These are phyloP conservation scores for Sesamia nonagrioides DNA, from an alignment of 1,140 invertebrate species.

Conservation along the genomic window DNA sequence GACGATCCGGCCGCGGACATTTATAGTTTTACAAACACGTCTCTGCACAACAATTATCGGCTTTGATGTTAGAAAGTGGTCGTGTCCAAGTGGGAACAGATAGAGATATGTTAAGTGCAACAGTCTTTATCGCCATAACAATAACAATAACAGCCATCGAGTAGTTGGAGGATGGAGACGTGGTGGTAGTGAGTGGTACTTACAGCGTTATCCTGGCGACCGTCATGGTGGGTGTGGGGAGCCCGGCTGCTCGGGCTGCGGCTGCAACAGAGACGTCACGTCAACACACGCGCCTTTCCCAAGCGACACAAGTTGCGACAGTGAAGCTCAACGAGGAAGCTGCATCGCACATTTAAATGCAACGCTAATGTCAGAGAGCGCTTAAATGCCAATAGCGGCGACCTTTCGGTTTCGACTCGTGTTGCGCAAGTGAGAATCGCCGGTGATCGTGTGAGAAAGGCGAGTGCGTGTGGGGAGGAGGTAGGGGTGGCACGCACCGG, in stretches of 20 bases:
- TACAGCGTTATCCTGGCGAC: constrained; percentile 76
- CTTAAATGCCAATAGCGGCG: constrained; percentile 85
- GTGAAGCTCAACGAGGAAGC: constrained; percentile 84
- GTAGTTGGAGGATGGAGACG: not conserved
- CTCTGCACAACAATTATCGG: constrained; percentile 60
- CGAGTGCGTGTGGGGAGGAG: constrained; percentile 68
- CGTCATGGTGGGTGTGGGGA: constrained; percentile 64
- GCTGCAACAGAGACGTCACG: constrained; percentile 83
- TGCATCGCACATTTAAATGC: constrained; percentile 85
- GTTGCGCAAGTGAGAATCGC: constrained; percentile 84
- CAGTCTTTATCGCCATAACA: constrained; percentile 34
- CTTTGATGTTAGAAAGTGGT: constrained; percentile 72
- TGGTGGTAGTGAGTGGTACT: constrained; percentile 60
- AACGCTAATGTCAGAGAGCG: constrained; percentile 86
- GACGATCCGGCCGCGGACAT: constrained; percentile 13
- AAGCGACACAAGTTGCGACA: constrained; percentile 83
- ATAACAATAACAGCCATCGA: constrained; percentile 12
- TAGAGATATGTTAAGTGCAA: constrained; percentile 22
- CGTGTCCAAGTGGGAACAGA: constrained; percentile 55
- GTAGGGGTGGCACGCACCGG: constrained; percentile 72
- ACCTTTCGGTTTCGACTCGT: constrained; percentile 82
- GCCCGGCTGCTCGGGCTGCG: constrained; percentile 73
- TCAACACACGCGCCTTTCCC: constrained; percentile 84
- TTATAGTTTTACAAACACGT: constrained; percentile 27
- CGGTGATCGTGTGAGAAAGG: constrained; percentile 80